Percentiles rank a stretch among this genome's conserved stretches.
Evolutionary conservation across 2,797 vertebrate species (phyloP).

Genomic region (Liparis tanakae): DNA sequence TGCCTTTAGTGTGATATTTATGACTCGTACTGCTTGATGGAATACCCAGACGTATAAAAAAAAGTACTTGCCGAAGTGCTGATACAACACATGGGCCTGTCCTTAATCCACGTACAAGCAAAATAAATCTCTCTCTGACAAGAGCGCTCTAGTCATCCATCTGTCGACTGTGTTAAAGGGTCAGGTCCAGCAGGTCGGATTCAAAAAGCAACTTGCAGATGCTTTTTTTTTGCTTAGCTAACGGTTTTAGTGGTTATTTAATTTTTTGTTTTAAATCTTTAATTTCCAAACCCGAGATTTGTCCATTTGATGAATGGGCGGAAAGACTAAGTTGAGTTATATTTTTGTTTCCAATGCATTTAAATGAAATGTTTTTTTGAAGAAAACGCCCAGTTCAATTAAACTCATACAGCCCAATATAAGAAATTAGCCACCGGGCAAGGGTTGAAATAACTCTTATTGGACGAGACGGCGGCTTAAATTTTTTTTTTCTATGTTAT

Average conservation of each 20-base stretch:
- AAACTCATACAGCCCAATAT: too few species aligned
- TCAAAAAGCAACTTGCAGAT: neutral
- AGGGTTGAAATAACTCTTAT: too few species aligned
- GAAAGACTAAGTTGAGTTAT: too few species aligned
- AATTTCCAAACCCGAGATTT: neutral
- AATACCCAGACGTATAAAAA: neutral
- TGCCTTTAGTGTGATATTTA: conserved; percentile 7
- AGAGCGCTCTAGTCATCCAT: neutral
- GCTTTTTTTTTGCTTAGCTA: neutral
- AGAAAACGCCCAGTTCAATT: too few species aligned
- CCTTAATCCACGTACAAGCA: neutral
- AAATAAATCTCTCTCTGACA: neutral
- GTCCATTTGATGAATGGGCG: too few species aligned
- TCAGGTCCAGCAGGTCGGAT: neutral
- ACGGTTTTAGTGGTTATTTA: too few species aligned
- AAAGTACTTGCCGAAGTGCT: neutral
- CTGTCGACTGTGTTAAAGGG: neutral
- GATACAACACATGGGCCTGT: neutral
- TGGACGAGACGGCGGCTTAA: too few species aligned
- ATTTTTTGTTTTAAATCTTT: too few species aligned
- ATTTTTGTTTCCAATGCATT: neutral
- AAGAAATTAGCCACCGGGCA: too few species aligned
- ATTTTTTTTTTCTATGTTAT: too few species aligned
- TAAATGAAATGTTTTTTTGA: too few species aligned
- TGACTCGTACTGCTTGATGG: neutral